phyloP scores from a whole-genome alignment of 2,888 invertebrate species.

The Drosophila macrothrix region DNA sequence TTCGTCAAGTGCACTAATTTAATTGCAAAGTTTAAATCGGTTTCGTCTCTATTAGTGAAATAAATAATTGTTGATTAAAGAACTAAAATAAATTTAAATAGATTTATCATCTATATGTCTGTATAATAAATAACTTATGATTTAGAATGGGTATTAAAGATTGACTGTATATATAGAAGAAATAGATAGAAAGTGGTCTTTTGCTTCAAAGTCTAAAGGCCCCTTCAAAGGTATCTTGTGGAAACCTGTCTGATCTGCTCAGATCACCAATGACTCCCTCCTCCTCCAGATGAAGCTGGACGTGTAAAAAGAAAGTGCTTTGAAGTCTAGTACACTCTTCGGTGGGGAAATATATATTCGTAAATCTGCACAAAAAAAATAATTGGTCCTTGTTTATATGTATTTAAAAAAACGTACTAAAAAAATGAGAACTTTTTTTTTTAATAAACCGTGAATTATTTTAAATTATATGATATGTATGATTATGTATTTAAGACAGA shows the following conservation, averaged over 20 bases:
- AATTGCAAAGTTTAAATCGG: background rate
- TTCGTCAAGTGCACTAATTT: constrained; percentile 23
- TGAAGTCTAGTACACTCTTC: too few relatives aligned
- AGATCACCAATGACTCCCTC: too few relatives aligned
- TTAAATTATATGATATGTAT: background rate
- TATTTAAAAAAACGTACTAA: background rate
- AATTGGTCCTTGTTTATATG: background rate
- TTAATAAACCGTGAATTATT: background rate
- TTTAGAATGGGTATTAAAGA: background rate
- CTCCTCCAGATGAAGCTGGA: too few relatives aligned
- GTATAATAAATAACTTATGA: background rate
- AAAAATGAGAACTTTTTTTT: too few relatives aligned
- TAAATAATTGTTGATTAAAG: background rate
- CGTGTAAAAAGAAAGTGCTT: too few relatives aligned
- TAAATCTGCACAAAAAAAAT: background rate
- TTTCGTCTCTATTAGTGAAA: background rate
- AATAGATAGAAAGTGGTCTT: too few relatives aligned
- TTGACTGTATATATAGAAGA: background rate
- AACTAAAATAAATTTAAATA: background rate
- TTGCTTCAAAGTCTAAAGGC: too few relatives aligned
- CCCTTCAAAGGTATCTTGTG: too few relatives aligned
- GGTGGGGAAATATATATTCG: too few relatives aligned
- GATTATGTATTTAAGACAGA: background rate
- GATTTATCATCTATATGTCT: background rate
- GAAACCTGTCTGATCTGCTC: too few relatives aligned